Base-by-base conservation (phyloP, 2,797 vertebrate species). In the Hipposideros larvatus region DNA sequence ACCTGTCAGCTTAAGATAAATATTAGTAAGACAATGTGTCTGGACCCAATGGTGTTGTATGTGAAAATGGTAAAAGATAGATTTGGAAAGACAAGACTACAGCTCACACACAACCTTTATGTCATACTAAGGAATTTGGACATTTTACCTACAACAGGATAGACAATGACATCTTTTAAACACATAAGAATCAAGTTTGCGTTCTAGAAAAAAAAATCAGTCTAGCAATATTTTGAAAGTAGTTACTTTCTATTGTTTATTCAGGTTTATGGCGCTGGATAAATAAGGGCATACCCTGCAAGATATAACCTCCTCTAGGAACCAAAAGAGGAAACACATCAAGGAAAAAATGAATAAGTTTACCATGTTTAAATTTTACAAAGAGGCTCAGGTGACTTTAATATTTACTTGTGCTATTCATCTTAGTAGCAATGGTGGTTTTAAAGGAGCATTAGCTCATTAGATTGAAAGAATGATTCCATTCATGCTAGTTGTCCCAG, bases 261-360 rank as follows among this genome's bases (percentile, higher is more conserved):
- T 88, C 19, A 74, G 4, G 7, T 92, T 68, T 80, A 37, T 74
- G 4, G 1, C 63, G 48, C 26, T 82, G 63, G 9, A 68, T 85
- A 57, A 82, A 73, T 82, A 92, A 74, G 2, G 14, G 1, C 14
- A 21, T 77, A 59, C 43, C 7, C 18, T 78, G 14, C 2, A 10
- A 91, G 78, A 43, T 78, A 48, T 41, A 93, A 51, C 63, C 13
- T 48, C 46, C 13, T 85, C 43, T 41, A 63, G 11, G 31, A 93
- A 87, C 19, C 80, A 91, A 92, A 88, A 68, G 21, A 68, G 8
- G 66, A 94, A 73, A 77, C 16, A 79, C 68, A 57, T 46, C 24
- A 82, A 75, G 31, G 84, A 5, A 51, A 86, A 94, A 79, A 16
- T 43, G 21, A 87, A 41, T 57, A 66, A 5, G 11, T 87, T 71